A percentile compares a stretch with the other conserved stretches of the same genome.
Evolutionary conservation across 2,113 vertebrate genomes (phyloP).

Genomic region (Prinia subflava): DNA sequence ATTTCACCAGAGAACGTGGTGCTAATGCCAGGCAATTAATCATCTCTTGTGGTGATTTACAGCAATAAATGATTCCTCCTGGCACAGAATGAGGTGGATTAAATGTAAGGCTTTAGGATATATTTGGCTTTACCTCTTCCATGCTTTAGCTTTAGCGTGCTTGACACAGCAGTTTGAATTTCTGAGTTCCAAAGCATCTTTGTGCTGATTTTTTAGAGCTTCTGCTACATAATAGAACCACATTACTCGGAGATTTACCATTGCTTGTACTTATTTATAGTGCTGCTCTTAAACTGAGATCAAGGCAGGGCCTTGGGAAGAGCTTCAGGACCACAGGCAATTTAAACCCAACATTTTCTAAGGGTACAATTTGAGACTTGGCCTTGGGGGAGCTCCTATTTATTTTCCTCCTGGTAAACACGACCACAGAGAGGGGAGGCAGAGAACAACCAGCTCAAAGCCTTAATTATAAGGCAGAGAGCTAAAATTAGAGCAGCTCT

Average conservation of each 20-base stretch:
- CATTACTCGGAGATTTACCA: not conserved
- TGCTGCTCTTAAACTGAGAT: not conserved
- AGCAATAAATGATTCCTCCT: not conserved
- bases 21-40: constrained; percentile 57
- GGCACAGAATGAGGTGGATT: not conserved
- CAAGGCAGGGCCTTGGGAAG: not conserved
- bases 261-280: not conserved
- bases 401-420: not conserved
- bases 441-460: not conserved
- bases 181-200: not conserved
- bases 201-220: not conserved
- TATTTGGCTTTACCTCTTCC: not conserved
- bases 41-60: not conserved
- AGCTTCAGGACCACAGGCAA: not conserved
- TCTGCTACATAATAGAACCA: not conserved
- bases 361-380: not conserved
- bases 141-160: not conserved
- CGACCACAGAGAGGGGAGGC: not conserved
- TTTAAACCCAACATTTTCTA: not conserved
- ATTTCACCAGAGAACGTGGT: constrained; percentile 1
- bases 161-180: not conserved
- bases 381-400: not conserved
- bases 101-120: not conserved
- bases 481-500: not conserved
- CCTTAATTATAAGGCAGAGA: not conserved